These are phyloP conservation scores for Plagodis pulveraria DNA, from an alignment of 2,888 invertebrate genomes.

Conservation along the genomic window DNA sequence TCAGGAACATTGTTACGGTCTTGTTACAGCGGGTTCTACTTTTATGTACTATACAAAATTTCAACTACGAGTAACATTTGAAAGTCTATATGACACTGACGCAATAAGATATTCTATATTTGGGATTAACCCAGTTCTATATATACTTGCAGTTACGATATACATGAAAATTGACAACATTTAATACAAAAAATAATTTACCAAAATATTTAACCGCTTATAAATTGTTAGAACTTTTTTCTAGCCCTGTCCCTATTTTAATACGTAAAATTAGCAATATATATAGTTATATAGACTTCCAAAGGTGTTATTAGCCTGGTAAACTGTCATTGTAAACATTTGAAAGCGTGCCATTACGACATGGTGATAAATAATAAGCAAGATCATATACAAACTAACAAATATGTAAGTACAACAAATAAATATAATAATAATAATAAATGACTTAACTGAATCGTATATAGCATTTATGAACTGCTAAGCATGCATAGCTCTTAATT, in stretches of 20 bases:
- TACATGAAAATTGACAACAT: no score
- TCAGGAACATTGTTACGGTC: slow-evolving; percentile 67
- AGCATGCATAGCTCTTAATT: slow-evolving; percentile 81
- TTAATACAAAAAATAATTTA: no score
- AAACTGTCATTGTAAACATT: slow-evolving; percentile 80
- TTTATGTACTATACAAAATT: slow-evolving; percentile 60
- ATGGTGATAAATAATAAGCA: slow-evolving; percentile 66
- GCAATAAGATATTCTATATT: no score
- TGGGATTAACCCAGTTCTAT: no score
- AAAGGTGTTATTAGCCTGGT: slow-evolving; percentile 49
- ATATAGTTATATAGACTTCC: slow-evolving; percentile 68
- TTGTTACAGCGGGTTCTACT: slow-evolving; percentile 63
- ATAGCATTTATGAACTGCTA: slow-evolving; percentile 83
- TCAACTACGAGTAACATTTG: slow-evolving; percentile 56
- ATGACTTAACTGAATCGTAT: slow-evolving; percentile 67
- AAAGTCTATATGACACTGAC: slow-evolving; percentile 59
- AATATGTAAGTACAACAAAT: slow-evolving; percentile 83
- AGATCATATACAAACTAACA: slow-evolving; percentile 70
- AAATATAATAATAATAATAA: slow-evolving; percentile 62
- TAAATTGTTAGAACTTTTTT: background rate
- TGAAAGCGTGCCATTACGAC: slow-evolving; percentile 82
- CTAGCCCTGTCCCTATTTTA: background rate
- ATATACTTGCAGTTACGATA: no score
- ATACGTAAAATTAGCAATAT: no score
- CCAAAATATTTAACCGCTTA: no score